These are phyloP conservation scores for Heliconius aoede DNA, from an alignment of 2,888 invertebrate species.

Conservation along the genomic window DNA sequence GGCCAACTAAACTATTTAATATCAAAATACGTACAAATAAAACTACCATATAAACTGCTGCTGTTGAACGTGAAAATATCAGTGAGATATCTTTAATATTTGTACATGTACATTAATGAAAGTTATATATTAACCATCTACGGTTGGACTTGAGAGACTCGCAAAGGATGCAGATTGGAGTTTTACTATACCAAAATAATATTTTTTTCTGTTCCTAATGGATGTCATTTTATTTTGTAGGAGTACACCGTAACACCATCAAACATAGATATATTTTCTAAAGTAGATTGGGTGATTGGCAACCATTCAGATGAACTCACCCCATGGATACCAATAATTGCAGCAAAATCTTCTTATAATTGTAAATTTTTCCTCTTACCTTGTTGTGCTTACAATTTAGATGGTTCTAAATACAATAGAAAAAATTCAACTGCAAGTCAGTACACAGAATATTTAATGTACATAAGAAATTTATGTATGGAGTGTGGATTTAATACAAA, in stretches of 20 bases:
- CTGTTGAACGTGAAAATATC: background rate
- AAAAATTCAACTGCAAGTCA: slow-evolving; percentile 88
- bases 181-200: too few species aligned
- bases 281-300: slow-evolving; percentile 97
- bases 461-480: slow-evolving; percentile 84
- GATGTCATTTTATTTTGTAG: slow-evolving; percentile 68
- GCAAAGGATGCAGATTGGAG: too few species aligned
- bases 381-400: slow-evolving; percentile 97
- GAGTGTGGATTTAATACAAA: slow-evolving; percentile 89
- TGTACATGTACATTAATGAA: background rate
- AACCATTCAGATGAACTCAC: slow-evolving; percentile 99
- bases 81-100: background rate
- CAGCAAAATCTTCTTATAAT: slow-evolving; percentile 88
- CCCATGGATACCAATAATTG: slow-evolving; percentile 98
- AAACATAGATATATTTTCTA: slow-evolving; percentile 85
- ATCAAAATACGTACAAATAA: slow-evolving; percentile 68
- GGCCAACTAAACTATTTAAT: slow-evolving; percentile 51
- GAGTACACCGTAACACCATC: slow-evolving; percentile 88
- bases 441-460: slow-evolving; percentile 89
- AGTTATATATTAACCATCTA: background rate
- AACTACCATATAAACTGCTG: slow-evolving; percentile 18
- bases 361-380: slow-evolving; percentile 95
- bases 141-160: too few species aligned
- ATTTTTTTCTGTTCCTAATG: background rate
- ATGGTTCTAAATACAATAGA: slow-evolving; percentile 91